A percentile compares a stretch with the other conserved stretches of the same genome.
Conservation (phyloP, 1,140 invertebrate species). For the Lutraria rhynchaena region DNA sequence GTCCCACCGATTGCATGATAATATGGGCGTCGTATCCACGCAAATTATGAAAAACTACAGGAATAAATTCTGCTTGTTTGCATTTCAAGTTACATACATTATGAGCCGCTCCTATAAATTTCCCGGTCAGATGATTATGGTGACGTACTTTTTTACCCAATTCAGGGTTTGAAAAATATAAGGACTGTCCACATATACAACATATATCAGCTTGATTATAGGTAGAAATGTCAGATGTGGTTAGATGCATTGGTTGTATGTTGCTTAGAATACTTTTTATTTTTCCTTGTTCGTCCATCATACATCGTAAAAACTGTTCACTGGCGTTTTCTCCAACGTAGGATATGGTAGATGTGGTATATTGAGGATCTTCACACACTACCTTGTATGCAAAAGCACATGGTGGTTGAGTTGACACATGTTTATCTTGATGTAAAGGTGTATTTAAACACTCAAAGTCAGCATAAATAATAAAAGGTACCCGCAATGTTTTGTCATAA, state of each 20-base stretch:
- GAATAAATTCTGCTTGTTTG: constrained; percentile 58
- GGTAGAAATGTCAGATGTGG: background rate
- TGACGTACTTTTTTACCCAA: constrained; percentile 12
- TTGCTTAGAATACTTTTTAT: constrained; percentile 6
- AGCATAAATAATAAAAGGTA: constrained; percentile 13
- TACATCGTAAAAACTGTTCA: constrained; percentile 2
- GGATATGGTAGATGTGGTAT: constrained; percentile 9
- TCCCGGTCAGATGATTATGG: constrained; percentile 9
- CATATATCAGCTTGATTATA: background rate
- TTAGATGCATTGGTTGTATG: constrained; percentile 24
- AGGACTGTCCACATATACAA: constrained; percentile 54
- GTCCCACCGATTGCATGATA: constrained; percentile 76
- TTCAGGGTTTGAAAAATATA: background rate
- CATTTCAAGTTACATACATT: constrained; percentile 6
- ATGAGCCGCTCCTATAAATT: constrained; percentile 11
- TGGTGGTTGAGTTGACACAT: background rate
- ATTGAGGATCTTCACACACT: background rate
- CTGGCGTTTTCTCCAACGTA: constrained; percentile 21
- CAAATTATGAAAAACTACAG: constrained; percentile 82
- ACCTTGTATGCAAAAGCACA: constrained; percentile 36
- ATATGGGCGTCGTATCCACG: constrained; percentile 79
- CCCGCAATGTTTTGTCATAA: constrained; percentile 9
- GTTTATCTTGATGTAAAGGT: background rate
- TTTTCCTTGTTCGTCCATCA: constrained; percentile 7
- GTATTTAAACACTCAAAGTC: constrained; percentile 20